Base-by-base conservation (phyloP, 2,113 vertebrate species). In the Electrona antarctica region DNA sequence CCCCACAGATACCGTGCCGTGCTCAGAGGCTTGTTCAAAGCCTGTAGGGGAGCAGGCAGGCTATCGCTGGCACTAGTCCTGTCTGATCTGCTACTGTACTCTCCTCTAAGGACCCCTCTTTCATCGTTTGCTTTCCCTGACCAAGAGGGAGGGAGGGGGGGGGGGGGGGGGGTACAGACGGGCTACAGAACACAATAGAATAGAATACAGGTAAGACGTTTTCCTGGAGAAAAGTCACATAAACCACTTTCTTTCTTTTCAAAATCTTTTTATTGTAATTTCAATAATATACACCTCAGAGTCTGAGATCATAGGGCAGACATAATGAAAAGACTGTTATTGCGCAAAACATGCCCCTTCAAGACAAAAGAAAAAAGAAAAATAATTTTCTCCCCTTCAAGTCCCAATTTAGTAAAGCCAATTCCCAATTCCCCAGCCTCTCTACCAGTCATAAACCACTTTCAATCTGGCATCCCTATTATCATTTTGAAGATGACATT, bases 61-160 rank as follows among this genome's bases (percentile, higher is more conserved):
- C 76, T 63, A 81, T 72, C 76, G 52, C 79, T 76, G 76, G 71
- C 77, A 80, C 60, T 74, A 50, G 7, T 79, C 73, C 84, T 65
- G 81, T 89, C 79, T 86, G 89, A 88, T 88, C 82, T 80, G 68
- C 64, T 73, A 61, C 81, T 82, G 79, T 83, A 77, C 52, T 71
- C 49, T 9, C 49, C 79, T 87, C 75, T 85, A 79, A 75, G 66
- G 56, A 67, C 28, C 68, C 67, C 6, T 14, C 78, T 85, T 84
- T 83, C 69, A 83, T 86, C 82, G 68, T 78, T 75, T 83, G 77
- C 65, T 77, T 69, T 78, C 54, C 69, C 60, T 13, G 0, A 41
- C 33, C 33, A 41, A 6, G 33, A 4, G 5, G 33, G 5, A 6
- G 33, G 33, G 33, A 6, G 33, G 33, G 33, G 33, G 33, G 29